These are phyloP conservation scores for Eurytoma adleriae DNA, from an alignment of 2,888 invertebrate species.

Conservation along the genomic window DNA sequence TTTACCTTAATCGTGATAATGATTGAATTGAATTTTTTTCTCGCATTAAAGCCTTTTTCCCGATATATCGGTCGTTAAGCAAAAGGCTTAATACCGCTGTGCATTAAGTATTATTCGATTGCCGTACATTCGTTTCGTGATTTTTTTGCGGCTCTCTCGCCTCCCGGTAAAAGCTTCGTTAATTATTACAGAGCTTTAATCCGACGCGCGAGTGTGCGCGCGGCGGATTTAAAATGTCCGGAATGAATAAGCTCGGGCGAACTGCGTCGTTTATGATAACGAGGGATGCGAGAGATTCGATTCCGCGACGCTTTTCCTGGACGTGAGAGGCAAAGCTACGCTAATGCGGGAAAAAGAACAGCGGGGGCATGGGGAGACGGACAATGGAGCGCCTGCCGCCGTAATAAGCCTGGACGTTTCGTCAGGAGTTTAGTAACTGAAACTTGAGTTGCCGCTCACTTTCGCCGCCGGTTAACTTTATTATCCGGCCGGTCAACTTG, in stretches of 20 bases:
- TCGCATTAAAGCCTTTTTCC: constrained; percentile 1
- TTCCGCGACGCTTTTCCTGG: background rate
- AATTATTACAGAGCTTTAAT: constrained; percentile 48
- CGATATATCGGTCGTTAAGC: background rate
- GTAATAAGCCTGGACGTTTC: constrained; percentile 17
- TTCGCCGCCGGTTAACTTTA: constrained; percentile 54
- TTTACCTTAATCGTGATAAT: background rate
- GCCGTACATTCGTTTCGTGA: constrained; percentile 1
- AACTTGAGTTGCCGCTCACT: constrained; percentile 48
- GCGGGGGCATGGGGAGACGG: too few species aligned
- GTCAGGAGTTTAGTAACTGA: constrained; percentile 54
- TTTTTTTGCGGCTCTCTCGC: constrained; percentile 5
- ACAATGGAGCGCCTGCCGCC: too few species aligned
- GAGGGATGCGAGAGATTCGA: constrained; percentile 16
- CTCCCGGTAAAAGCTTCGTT: constrained; percentile 8
- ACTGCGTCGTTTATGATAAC: constrained; percentile 45
- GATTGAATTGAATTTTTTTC: constrained; percentile 16
- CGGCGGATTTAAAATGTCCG: constrained; percentile 42
- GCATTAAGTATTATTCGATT: constrained; percentile 29
- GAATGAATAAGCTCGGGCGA: constrained; percentile 24
- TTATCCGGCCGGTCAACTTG: constrained; percentile 44
- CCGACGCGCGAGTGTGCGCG: constrained; percentile 9
- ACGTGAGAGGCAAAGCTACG: too few species aligned
- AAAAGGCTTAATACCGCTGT: constrained; percentile 19
- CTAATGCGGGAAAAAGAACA: background rate